phyloP scores from a whole-genome alignment of 2,888 invertebrate genomes.

The Agonopterix arenella region DNA sequence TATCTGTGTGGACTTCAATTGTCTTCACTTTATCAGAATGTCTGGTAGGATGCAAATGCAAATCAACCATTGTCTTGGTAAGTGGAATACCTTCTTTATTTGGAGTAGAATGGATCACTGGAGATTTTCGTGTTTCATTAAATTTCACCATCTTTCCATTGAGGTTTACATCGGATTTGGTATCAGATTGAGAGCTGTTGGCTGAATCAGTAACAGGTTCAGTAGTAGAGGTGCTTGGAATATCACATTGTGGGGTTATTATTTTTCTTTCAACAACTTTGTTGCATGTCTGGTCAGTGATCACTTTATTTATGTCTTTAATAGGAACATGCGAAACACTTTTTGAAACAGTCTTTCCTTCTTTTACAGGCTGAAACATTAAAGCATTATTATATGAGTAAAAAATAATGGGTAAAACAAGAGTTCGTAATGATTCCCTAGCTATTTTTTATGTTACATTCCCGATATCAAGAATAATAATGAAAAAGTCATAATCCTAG shows the following conservation, averaged over 20 bases:
- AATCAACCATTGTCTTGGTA: conserved; percentile 67
- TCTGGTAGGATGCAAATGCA: conserved; percentile 59
- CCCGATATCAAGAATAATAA: too few species aligned
- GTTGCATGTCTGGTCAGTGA: conserved; percentile 34
- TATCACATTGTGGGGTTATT: conserved; percentile 29
- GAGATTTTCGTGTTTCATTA: conserved; percentile 61
- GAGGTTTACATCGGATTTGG: conserved; percentile 46
- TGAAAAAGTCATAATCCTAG: too few species aligned
- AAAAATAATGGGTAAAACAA: too few species aligned
- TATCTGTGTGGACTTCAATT: conserved; percentile 66
- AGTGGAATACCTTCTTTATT: conserved; percentile 66
- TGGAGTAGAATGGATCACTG: conserved; percentile 64
- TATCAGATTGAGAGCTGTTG: conserved; percentile 31
- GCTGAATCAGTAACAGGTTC: conserved; percentile 30
- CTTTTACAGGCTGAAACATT: conserved; percentile 52
- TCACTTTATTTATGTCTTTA: conserved; percentile 44
- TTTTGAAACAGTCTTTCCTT: conserved; percentile 32
- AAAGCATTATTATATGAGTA: background rate
- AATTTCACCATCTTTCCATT: conserved; percentile 61
- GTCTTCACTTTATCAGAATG: conserved; percentile 65
- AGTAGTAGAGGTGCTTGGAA: conserved; percentile 17
- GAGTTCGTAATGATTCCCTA: too few species aligned
- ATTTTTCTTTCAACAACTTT: conserved; percentile 38
- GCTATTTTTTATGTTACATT: too few species aligned
- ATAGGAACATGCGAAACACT: conserved; percentile 45